Percentiles rank a stretch among this genome's conserved stretches.
Conservation (phyloP, 2,113 vertebrate species). For the Choloepus hoffmanni region DNA sequence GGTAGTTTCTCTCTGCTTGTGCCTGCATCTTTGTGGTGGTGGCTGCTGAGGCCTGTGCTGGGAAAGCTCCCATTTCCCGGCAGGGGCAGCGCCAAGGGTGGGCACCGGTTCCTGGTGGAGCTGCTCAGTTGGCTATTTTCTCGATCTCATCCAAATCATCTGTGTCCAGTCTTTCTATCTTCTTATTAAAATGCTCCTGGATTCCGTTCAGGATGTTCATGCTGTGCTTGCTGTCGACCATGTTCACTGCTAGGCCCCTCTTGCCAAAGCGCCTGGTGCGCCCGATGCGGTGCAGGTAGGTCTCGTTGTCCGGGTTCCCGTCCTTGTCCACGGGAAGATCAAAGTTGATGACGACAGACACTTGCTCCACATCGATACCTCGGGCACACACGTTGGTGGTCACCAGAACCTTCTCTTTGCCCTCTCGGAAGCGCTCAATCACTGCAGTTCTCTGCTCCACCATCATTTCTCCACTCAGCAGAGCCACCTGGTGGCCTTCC, state of each 20-base stretch:
- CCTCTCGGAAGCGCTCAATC: constrained; percentile 92
- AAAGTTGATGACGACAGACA: constrained; percentile 97
- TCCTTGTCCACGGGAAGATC: constrained; percentile 95
- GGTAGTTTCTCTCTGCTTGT: constrained; percentile 86
- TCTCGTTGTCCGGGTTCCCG: constrained; percentile 94
- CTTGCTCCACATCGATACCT: constrained; percentile 98
- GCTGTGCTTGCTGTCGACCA: constrained; percentile 95
- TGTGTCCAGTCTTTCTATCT: constrained; percentile 89
- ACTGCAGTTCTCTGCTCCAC: constrained; percentile 86
- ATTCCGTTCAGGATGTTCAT: constrained; percentile 94
- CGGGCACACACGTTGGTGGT: constrained; percentile 94
- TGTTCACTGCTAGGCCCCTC: constrained; percentile 93
- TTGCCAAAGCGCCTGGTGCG: constrained; percentile 85
- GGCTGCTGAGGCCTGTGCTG: background rate
- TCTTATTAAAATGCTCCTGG: constrained; percentile 91
- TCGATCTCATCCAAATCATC: constrained; percentile 81
- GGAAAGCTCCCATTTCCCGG: too few relatives aligned
- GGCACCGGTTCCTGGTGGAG: constrained; percentile 58
- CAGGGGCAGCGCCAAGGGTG: background rate
- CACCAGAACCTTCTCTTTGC: constrained; percentile 97
- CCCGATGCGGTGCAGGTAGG: constrained; percentile 96
- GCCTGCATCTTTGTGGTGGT: constrained; percentile 64
- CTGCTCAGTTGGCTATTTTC: constrained; percentile 90
- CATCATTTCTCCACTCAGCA: constrained; percentile 91
- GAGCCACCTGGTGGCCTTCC: constrained; percentile 95